Percentiles rank a stretch among this genome's conserved stretches.
These are phyloP conservation scores for Pithecia hirsuta DNA, from an alignment of 2,797 vertebrate species.

Conservation along the genomic window DNA sequence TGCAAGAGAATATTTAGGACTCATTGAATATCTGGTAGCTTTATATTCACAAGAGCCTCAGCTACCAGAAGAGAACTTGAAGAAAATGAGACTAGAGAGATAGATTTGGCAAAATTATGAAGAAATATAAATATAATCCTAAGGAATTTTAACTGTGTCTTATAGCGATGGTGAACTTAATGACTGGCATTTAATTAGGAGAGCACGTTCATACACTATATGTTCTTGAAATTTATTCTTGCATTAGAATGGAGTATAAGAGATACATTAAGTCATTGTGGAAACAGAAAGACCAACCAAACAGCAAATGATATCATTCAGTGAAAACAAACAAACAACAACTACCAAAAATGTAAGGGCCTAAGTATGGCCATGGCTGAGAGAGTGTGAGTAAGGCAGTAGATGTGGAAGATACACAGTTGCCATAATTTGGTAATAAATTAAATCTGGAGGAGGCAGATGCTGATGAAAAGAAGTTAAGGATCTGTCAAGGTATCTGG, in stretches of 20 bases:
- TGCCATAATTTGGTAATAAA: neutral
- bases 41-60: neutral
- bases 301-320: neutral
- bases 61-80: neutral
- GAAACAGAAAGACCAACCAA: neutral
- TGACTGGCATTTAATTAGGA: neutral
- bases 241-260: neutral
- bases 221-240: neutral
- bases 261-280: neutral
- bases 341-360: neutral
- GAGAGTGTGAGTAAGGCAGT: neutral
- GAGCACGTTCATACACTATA: neutral
- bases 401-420: neutral
- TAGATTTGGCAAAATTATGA: neutral
- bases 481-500: neutral
- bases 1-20: neutral
- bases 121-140: neutral
- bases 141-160: neutral
- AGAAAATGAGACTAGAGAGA: neutral
- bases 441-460: neutral
- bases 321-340: neutral
- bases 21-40: neutral
- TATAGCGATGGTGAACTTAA: neutral
- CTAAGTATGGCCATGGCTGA: neutral
- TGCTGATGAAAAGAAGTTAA: neutral